Evolutionary conservation across 2,797 vertebrate genomes (phyloP), one percentile per base, ranked within the genome.

Genomic region (Carapus acus): DNA sequence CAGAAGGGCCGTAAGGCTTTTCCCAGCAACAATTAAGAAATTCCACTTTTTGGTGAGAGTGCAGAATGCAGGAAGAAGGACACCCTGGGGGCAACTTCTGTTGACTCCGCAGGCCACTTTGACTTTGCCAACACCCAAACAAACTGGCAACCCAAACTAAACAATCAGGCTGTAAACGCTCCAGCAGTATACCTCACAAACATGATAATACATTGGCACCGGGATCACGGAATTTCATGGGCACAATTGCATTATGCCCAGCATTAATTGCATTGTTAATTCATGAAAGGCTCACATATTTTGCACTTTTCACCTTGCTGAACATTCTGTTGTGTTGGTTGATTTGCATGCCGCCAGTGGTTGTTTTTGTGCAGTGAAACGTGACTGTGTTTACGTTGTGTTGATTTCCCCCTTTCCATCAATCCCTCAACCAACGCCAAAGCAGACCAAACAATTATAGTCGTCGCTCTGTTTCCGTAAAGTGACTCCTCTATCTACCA

Each of bases 281-380:
- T 65, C 19, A 50, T 47, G 36, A 76, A 79, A 67, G 45, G 39
- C 24, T 63, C 36, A 42, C 21, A 61, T 17, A 57, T 65, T 44
- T 49, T 57, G 11, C 34, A 49, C 54, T 61, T 64, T 69, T 63
- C 65, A 77, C 65, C 51, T 69, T 69, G 62, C 59, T 64, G 45
- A 47, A 8, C 73, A 60, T 69, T 52, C 52, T 40, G 65, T 52
- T 65, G 63, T 52, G 58, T 16, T 57, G 56, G 63, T 65, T 46
- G 67, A 67, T 74, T 53, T 74, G 65, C 67, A 77, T 79, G 69
- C 33, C 38, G 54, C 63, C 68, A 70, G 67, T 68, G 58, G 75
- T 70, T 61, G 70, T 80, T 67, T 65, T 65, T 77, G 77, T 79
- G 78, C 80, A 83, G 77, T 81, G 83, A 86, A 87, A 86, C 82